These are phyloP conservation scores for Hypocryptadius cinnamomeus DNA, from an alignment of 2,113 vertebrate species.

Conservation along the genomic window DNA sequence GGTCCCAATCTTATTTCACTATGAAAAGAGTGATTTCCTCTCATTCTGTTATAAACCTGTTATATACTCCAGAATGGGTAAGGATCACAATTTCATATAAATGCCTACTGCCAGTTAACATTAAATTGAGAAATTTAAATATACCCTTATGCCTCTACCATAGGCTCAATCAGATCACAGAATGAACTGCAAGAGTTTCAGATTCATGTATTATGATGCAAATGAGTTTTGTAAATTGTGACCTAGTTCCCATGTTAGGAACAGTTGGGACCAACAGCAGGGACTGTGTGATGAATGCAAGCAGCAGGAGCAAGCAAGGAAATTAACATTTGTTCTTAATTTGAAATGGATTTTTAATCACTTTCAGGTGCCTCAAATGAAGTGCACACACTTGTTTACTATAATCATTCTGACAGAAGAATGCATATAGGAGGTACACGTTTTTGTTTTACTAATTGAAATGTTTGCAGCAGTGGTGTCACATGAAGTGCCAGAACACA, in stretches of 20 bases:
- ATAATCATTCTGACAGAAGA: slow-evolving; percentile 11
- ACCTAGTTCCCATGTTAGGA: slow-evolving; percentile 66
- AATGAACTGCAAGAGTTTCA: neutral
- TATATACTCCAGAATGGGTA: neutral
- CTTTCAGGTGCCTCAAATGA: slow-evolving; percentile 35
- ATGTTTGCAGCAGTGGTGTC: neutral
- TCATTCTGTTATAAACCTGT: neutral
- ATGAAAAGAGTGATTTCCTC: neutral
- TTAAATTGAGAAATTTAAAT: neutral
- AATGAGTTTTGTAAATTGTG: slow-evolving; percentile 64
- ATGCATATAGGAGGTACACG: neutral
- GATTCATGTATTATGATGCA: slow-evolving; percentile 54
- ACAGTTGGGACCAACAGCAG: slow-evolving; percentile 38
- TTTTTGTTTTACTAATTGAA: slow-evolving; percentile 15
- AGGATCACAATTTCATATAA: neutral
- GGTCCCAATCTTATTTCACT: neutral
- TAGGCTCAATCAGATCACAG: neutral
- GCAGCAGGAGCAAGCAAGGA: neutral
- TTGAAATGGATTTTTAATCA: slow-evolving; percentile 54
- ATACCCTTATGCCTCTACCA: neutral
- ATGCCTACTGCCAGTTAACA: neutral
- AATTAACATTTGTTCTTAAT: slow-evolving; percentile 39
- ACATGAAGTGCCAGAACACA: neutral
- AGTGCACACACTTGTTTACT: neutral
- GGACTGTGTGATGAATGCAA: neutral